Base-by-base conservation (phyloP, 1,140 invertebrate genomes). In the Lepidostoma basale region DNA sequence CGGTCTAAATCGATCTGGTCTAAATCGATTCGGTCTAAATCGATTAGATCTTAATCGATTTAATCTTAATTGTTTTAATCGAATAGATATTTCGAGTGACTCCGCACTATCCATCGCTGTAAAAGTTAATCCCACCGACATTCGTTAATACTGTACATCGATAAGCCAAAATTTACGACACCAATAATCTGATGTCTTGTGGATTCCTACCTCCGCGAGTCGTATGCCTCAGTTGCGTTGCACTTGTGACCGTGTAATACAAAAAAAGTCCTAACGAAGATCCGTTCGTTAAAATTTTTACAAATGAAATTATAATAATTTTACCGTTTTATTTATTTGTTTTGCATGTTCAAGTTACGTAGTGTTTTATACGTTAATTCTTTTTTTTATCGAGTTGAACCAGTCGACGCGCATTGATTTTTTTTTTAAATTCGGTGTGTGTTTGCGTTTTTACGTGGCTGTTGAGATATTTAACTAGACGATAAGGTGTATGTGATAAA, bases 401-500 rank as follows among this genome's bases (percentile, higher is more conserved):
- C 12, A 26, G 56, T 23, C 20, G 18, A 12, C 18, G 39, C 26
- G 42, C 16, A 60, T 40, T 20, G 28, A 20, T 10, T 22, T 33
- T 45, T 60, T 60, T 47, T 64, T 64, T 52, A 12, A 23, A 26
- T 49, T 42, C 23, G 10, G 20, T 52, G 28, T 64, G 62, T 64
- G 28, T 47, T 47, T 64, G 30, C 39, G 36, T 52, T 64, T 30
- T 44, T 44, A 62, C 59, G 40, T 49, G 62, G 42, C 23, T 18
- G 18, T 23, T 8, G 25, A 65, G 62, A 58, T 66, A 66, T 66
- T 54, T 56, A 28, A 22, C 40, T 66, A 42, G 4, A 10, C 18
- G 63, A 56, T 66, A 66, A 66, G 63, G 49, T 54, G 63, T 42
- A 12, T 56, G 23, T 56, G 22, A 66, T 56, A 65, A 64, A 42